Evolutionary conservation across 1,140 invertebrate species (phyloP).

Genomic region (Drosophila pruinosa): DNA sequence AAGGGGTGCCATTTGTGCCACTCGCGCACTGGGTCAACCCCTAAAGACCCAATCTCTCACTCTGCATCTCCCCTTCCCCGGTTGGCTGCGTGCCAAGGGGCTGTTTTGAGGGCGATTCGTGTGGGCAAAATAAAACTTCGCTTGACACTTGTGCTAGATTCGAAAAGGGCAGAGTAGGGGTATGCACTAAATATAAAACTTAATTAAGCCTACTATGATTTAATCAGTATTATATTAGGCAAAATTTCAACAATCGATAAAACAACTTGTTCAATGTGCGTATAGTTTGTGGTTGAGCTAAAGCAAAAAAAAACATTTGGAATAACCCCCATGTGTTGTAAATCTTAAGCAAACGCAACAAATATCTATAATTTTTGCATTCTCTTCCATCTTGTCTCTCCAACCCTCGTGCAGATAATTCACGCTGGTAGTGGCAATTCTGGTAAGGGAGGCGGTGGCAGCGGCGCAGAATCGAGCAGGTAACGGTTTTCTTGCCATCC

Average conservation of each 20-base stretch:
- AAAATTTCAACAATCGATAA: slow-evolving; percentile 29
- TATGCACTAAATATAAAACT: slow-evolving; percentile 24
- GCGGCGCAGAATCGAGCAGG: slow-evolving; percentile 71
- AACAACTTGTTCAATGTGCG: slow-evolving; percentile 21
- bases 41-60: neutral
- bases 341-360: neutral
- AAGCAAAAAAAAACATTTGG: neutral
- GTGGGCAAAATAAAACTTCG: slow-evolving; percentile 41
- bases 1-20: neutral
- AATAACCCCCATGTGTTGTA: neutral
- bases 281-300: neutral
- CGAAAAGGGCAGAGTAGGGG: neutral
- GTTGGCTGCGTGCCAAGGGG: slow-evolving; percentile 69
- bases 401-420: slow-evolving; percentile 73
- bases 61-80: neutral
- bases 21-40: slow-evolving; percentile 43
- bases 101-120: slow-evolving; percentile 49
- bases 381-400: slow-evolving; percentile 5
- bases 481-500: slow-evolving; percentile 30
- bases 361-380: slow-evolving; percentile 20
- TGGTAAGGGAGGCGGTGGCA: slow-evolving; percentile 45
- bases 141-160: slow-evolving; percentile 58
- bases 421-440: slow-evolving; percentile 63
- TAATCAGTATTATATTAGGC: slow-evolving; percentile 2
- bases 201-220: slow-evolving; percentile 32